Conservation (phyloP, 2,888 invertebrate genomes). For the Apotomis capreana region DNA sequence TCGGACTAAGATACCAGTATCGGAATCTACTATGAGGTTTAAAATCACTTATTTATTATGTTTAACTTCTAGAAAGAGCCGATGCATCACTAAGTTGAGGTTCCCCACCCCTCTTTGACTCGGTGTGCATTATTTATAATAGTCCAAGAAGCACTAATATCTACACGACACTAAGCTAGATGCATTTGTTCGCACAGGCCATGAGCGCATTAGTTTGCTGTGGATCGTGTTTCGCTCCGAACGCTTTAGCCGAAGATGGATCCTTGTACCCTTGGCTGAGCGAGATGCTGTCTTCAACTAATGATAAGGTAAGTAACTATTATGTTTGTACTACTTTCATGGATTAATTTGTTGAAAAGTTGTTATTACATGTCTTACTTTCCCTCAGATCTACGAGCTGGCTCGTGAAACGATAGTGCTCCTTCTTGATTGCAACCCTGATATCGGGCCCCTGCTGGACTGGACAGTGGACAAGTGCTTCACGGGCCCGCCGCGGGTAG, state of each 20-base stretch:
- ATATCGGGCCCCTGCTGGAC: constrained; percentile 94
- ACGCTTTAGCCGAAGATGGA: constrained; percentile 94
- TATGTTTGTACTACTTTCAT: background rate
- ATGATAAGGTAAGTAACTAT: constrained; percentile 87
- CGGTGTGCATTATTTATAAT: no score
- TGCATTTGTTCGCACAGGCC: constrained; percentile 82
- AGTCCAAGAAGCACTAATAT: no score
- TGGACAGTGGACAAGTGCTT: constrained; percentile 99
- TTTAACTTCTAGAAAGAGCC: no score
- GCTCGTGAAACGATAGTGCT: constrained; percentile 97
- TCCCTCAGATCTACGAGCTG: constrained; percentile 90
- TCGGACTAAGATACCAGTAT: no score
- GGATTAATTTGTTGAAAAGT: background rate
- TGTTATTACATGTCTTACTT: background rate
- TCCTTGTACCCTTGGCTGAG: constrained; percentile 97
- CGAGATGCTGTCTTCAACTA: constrained; percentile 92
- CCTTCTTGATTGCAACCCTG: constrained; percentile 96
- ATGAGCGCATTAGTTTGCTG: constrained; percentile 98
- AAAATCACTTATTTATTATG: no score
- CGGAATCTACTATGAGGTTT: no score
- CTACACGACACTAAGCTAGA: no score
- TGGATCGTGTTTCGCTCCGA: constrained; percentile 96
- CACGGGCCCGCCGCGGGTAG: constrained; percentile 94
- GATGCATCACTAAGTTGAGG: no score
- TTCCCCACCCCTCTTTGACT: no score